Conservation (phyloP, 2,888 invertebrate species). For the Dinocampus coccinellae region DNA sequence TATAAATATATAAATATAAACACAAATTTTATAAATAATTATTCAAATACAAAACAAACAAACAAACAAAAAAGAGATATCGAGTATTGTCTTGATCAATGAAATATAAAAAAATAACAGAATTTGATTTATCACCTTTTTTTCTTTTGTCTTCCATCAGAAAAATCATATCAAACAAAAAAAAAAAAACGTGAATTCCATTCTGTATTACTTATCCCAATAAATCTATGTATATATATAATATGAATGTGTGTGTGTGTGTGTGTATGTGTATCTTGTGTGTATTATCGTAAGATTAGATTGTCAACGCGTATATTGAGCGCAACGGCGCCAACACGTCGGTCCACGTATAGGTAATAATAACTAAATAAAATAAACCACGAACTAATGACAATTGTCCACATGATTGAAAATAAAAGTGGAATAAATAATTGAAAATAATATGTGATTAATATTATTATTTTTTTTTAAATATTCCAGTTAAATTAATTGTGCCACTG, state of each 20-base stretch:
- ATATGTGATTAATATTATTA: neutral
- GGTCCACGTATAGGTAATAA: constrained; percentile 25
- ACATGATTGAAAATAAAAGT: constrained; percentile 25
- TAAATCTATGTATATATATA: neutral
- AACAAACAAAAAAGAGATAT: no score
- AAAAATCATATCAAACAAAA: neutral
- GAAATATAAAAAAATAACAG: no score
- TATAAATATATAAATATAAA: no score
- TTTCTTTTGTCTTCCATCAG: neutral
- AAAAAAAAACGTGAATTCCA: neutral
- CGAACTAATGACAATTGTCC: neutral
- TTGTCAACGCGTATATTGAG: constrained; percentile 52
- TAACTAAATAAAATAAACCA: neutral
- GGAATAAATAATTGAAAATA: neutral
- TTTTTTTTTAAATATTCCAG: no score
- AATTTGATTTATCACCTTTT: neutral
- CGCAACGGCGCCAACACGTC: constrained; percentile 57
- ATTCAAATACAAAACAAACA: no score
- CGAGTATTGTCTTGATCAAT: no score
- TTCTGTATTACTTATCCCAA: neutral
- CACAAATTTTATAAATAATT: no score
- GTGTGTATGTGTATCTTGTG: neutral
- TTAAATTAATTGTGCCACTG: no score
- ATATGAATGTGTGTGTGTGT: no score
- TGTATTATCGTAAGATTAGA: constrained; percentile 61